Evolutionary conservation across 2,113 vertebrate species (phyloP).

Genomic region (Anthoscopus minutus): DNA sequence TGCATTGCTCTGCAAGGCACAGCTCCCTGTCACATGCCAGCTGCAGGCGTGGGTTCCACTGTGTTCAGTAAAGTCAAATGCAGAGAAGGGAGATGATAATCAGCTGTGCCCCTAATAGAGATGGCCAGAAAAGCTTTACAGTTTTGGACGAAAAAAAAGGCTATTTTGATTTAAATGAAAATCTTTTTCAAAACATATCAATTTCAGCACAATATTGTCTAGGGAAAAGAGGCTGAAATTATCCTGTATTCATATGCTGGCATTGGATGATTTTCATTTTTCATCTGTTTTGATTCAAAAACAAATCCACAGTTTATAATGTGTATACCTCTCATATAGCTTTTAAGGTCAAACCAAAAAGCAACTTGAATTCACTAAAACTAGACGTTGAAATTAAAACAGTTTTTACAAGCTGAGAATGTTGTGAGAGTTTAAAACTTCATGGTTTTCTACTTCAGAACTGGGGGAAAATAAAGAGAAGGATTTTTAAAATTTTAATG

Average conservation of each 20-base stretch:
- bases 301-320: not conserved
- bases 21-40: not conserved
- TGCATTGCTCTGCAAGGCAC: not conserved
- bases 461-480: not conserved
- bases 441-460: not conserved
- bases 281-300: constrained; percentile 6
- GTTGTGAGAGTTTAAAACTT: not conserved
- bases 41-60: not conserved
- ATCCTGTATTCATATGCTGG: not conserved
- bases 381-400: not conserved
- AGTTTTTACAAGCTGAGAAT: not conserved
- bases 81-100: not conserved
- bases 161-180: constrained; percentile 25
- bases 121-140: not conserved
- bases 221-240: constrained; percentile 7
- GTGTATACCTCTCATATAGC: not conserved
- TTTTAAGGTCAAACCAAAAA: not conserved
- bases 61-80: not conserved
- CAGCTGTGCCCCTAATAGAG: not conserved
- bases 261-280: constrained; percentile 1
- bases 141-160: not conserved
- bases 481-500: not conserved
- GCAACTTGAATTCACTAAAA: not conserved
- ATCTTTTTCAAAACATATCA: not conserved
- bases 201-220: constrained; percentile 12